A percentile compares a stretch with the other conserved stretches of the same genome.
These are phyloP conservation scores for Dolomedes plantarius DNA, from an alignment of 2,888 invertebrate species.

Conservation along the genomic window DNA sequence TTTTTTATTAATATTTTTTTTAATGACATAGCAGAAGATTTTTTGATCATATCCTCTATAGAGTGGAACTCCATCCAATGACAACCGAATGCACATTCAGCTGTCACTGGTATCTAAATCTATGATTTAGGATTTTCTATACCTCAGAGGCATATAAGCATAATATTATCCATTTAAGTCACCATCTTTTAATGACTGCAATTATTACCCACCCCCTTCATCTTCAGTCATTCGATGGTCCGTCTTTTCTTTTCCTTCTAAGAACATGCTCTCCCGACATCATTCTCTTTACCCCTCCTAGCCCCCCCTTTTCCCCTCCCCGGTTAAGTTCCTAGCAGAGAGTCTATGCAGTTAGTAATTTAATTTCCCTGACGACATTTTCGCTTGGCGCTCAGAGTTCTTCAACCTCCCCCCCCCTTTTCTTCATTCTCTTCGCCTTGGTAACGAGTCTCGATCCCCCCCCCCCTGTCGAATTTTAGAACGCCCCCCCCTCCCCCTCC, in stretches of 20 bases:
- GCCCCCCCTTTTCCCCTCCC: conserved; percentile 6
- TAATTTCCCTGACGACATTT: conserved; percentile 72
- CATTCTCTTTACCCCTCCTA: conserved; percentile 30
- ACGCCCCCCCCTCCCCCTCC: conserved; percentile 24
- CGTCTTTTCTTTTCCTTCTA: conserved; percentile 41
- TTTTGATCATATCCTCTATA: too few relatives aligned
- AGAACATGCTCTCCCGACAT: conserved; percentile 56
- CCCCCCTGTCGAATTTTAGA: conserved; percentile 31
- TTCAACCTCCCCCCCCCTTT: conserved; percentile 14
- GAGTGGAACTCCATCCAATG: too few relatives aligned
- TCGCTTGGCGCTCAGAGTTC: conserved; percentile 55
- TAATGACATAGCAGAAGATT: too few relatives aligned
- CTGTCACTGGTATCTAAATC: too few relatives aligned
- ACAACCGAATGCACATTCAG: too few relatives aligned
- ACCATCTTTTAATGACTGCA: conserved; percentile 10
- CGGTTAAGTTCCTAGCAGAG: conserved; percentile 53
- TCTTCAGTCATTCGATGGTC: conserved; percentile 48
- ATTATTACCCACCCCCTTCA: conserved; percentile 38
- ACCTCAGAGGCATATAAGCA: too few relatives aligned
- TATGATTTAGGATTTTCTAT: too few relatives aligned
- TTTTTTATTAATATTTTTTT: too few relatives aligned
- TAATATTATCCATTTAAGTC: neutral
- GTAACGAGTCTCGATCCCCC: conserved; percentile 66
- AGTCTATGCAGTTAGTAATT: conserved; percentile 71
- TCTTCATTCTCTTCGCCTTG: conserved; percentile 67